A percentile compares a stretch with the other conserved stretches of the same genome.
Conservation (phyloP, 2,888 invertebrate genomes). For the Penaeus monodon region DNA sequence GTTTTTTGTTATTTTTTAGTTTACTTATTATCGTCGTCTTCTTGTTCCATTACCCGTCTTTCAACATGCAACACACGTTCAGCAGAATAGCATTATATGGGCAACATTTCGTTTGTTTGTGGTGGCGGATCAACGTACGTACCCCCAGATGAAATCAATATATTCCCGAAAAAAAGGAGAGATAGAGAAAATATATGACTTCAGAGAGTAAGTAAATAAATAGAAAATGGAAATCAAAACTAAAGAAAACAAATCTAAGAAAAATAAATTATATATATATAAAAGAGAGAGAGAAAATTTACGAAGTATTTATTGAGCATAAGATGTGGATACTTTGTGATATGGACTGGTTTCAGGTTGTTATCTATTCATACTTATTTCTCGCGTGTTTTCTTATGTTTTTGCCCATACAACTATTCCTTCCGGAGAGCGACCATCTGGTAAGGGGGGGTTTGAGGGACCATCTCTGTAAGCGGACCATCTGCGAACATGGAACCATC, state of each 20-base stretch:
- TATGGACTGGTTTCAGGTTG: slow-evolving; percentile 60
- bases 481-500: slow-evolving; percentile 36
- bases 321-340: slow-evolving; percentile 60
- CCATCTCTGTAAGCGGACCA: slow-evolving; percentile 43
- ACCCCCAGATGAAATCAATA: no score
- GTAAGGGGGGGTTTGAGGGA: slow-evolving; percentile 33
- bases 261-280: slow-evolving; percentile 38
- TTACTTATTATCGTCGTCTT: no score
- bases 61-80: slow-evolving; percentile 55
- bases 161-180: no score
- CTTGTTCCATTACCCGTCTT: slow-evolving; percentile 43
- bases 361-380: no score
- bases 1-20: no score
- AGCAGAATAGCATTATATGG: slow-evolving; percentile 60
- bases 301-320: slow-evolving; percentile 58
- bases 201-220: no score
- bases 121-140: neutral
- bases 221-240: no score
- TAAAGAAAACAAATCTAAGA: neutral
- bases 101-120: slow-evolving; percentile 23
- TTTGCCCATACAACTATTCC: slow-evolving; percentile 61
- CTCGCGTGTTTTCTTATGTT: no score
- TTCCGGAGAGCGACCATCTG: slow-evolving; percentile 54
- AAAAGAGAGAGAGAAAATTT: slow-evolving; percentile 40
- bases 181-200: no score